Conservation (phyloP, 1,140 invertebrate genomes). For the Stegodyphus dumicola region DNA sequence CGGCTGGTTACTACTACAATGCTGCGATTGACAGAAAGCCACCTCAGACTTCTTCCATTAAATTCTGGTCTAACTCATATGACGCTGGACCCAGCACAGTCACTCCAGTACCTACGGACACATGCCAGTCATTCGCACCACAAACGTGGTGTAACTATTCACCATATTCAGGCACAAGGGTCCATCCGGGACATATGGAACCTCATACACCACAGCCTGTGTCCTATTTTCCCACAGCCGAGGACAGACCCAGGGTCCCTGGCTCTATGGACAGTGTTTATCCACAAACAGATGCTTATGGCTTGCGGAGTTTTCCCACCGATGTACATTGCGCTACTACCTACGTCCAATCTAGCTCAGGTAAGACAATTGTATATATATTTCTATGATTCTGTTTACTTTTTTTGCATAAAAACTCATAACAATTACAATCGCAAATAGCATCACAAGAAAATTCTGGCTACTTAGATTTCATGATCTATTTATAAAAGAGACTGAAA, state of each 20-base stretch:
- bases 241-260: slow-evolving; percentile 74
- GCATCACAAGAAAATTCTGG: too few relatives aligned
- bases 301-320: slow-evolving; percentile 78
- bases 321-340: slow-evolving; percentile 81
- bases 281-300: slow-evolving; percentile 76
- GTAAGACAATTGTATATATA: not conserved
- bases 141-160: slow-evolving; percentile 79
- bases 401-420: too few relatives aligned
- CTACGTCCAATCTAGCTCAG: slow-evolving; percentile 78
- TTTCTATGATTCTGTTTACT: not conserved
- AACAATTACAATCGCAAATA: too few relatives aligned
- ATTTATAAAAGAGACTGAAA: too few relatives aligned
- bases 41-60: slow-evolving; percentile 68
- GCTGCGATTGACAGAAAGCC: slow-evolving; percentile 68
- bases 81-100: slow-evolving; percentile 71
- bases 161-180: slow-evolving; percentile 70
- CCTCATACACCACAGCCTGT: slow-evolving; percentile 66
- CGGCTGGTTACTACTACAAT: slow-evolving; percentile 82
- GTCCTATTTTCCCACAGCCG: slow-evolving; percentile 69
- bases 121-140: slow-evolving; percentile 78
- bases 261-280: slow-evolving; percentile 75
- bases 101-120: slow-evolving; percentile 68
- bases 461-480: too few relatives aligned
- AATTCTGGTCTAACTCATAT: slow-evolving; percentile 76
- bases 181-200: slow-evolving; percentile 64